Evolutionary conservation across 2,797 vertebrate species (phyloP).

Genomic region (Etheostoma perlongum): DNA sequence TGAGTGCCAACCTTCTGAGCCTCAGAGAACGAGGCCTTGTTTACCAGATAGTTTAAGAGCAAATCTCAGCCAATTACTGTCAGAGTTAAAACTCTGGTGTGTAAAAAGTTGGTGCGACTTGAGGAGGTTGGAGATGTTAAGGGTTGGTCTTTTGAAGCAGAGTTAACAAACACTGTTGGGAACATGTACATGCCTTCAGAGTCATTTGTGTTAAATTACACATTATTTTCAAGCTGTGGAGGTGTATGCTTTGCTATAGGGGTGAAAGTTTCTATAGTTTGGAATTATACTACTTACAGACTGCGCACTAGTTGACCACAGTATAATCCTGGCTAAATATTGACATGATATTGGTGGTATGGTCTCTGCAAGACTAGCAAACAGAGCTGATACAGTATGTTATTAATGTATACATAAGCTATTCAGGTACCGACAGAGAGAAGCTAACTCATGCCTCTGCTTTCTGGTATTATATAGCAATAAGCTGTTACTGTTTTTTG

Average conservation of each 20-base stretch:
- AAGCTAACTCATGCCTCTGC: neutral
- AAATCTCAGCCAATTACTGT: constrained; percentile 64
- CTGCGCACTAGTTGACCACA: neutral
- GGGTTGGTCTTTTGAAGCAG: constrained; percentile 35
- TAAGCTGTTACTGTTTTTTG: constrained; percentile 21
- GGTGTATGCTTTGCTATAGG: neutral
- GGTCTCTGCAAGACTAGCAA: constrained; percentile 4
- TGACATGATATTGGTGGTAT: constrained; percentile 4
- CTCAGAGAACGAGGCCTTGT: constrained; percentile 46
- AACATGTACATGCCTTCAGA: constrained; percentile 7
- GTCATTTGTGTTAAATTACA: constrained; percentile 19
- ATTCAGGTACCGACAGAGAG: neutral
- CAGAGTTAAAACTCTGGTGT: constrained; percentile 37
- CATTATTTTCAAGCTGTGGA: neutral
- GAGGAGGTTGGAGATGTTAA: constrained; percentile 44
- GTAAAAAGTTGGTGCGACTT: constrained; percentile 38
- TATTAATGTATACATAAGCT: constrained; percentile 17
- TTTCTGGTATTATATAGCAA: constrained; percentile 29
- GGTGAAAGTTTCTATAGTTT: neutral
- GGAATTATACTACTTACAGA: neutral
- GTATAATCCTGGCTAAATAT: constrained; percentile 29
- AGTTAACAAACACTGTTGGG: constrained; percentile 41
- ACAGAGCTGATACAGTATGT: constrained; percentile 5
- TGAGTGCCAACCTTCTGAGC: constrained; percentile 33
- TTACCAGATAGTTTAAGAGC: constrained; percentile 40